These are phyloP conservation scores for Malthinus seriepunctatus DNA, from an alignment of 2,888 invertebrate genomes.

Conservation along the genomic window DNA sequence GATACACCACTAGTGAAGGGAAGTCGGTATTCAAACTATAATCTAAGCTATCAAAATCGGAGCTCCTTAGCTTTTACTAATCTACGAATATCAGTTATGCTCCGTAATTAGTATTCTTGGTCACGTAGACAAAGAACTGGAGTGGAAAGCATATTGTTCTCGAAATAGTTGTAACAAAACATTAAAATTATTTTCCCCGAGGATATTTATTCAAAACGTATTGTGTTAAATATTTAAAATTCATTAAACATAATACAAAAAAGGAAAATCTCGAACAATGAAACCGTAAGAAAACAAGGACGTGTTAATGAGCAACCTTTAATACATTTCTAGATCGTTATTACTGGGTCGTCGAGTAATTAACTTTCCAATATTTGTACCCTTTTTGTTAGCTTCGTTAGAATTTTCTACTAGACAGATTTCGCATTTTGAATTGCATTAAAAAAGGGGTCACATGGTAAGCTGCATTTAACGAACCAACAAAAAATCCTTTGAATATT, in stretches of 20 bases:
- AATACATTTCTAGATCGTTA: conserved; percentile 17
- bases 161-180: conserved; percentile 17
- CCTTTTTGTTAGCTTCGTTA: conserved; percentile 26
- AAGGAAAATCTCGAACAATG: too few relatives aligned
- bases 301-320: neutral
- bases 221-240: conserved; percentile 13
- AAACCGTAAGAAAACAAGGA: too few relatives aligned
- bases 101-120: conserved; percentile 25
- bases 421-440: too few relatives aligned
- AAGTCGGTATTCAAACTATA: conserved; percentile 23
- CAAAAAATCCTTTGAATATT: too few relatives aligned
- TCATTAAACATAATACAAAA: neutral
- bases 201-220: conserved; percentile 16
- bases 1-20: conserved; percentile 12
- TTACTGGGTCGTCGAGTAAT: conserved; percentile 21
- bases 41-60: conserved; percentile 26
- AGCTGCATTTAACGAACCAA: too few relatives aligned
- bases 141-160: conserved; percentile 21
- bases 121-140: conserved; percentile 22
- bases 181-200: conserved; percentile 1
- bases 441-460: too few relatives aligned
- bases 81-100: conserved; percentile 22
- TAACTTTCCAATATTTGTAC: conserved; percentile 26
- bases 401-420: conserved; percentile 12
- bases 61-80: conserved; percentile 24